These are phyloP conservation scores for Luffia ferchaultella DNA, from an alignment of 2,888 invertebrate genomes.

Conservation along the genomic window DNA sequence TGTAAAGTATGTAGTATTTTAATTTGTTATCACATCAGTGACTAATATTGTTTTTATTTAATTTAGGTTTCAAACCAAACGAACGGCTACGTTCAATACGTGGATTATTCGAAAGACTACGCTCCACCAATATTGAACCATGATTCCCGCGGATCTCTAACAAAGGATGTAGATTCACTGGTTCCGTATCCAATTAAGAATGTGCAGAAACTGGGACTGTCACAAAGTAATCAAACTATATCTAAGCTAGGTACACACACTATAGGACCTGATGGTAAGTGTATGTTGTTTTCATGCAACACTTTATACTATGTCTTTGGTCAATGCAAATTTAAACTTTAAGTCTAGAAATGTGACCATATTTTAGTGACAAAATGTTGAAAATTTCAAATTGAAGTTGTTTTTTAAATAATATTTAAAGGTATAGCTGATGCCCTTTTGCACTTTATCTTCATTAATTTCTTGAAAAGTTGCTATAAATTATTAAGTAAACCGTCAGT, in stretches of 20 bases:
- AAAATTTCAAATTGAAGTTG: not conserved
- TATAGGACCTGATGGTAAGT: constrained; percentile 48
- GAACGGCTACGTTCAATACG: constrained; percentile 89
- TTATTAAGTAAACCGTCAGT: no score
- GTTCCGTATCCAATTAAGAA: constrained; percentile 21
- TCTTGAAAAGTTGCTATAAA: not conserved
- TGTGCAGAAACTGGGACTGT: constrained; percentile 39
- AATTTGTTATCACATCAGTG: no score
- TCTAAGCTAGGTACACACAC: constrained; percentile 26
- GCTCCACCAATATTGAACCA: constrained; percentile 74
- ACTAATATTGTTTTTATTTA: not conserved
- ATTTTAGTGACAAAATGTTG: not conserved
- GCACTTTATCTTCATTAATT: not conserved
- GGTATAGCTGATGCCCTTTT: not conserved
- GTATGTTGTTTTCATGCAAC: not conserved
- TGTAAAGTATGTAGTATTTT: no score
- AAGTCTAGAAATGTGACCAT: not conserved
- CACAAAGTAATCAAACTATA: constrained; percentile 35
- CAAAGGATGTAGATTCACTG: constrained; percentile 35
- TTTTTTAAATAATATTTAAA: not conserved
- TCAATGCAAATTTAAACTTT: not conserved
- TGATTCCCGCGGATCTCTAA: constrained; percentile 41
- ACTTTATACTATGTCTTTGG: no score
- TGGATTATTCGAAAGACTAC: constrained; percentile 88
- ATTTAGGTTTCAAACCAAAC: constrained; percentile 60